Base-by-base conservation (phyloP, 2,797 vertebrate genomes). In the Paedocypris micromegethes region DNA sequence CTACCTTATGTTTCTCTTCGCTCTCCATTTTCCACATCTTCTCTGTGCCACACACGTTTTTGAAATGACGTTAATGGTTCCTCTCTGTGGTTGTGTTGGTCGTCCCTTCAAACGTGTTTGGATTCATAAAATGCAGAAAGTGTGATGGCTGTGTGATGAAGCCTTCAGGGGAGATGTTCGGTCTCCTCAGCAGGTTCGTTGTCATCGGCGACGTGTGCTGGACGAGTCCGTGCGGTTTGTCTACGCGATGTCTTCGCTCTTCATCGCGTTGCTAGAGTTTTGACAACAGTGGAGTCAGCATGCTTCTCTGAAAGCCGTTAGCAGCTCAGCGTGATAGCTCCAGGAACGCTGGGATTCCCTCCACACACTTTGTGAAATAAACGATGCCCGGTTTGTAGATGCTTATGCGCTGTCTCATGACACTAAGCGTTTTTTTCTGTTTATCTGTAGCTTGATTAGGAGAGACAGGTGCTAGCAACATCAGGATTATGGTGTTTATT, bases 1-100 rank as follows among this genome's bases (percentile, higher is more conserved):
- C 66, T 37, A 70, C 49, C 72, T 71, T 52, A 67, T 78, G 68
- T 82, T 78, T 76, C 66, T n/a, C 59, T 81, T 74, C 70, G 55
- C 42, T 55, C 37, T 42, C 43, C 51, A 66, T 65, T 72, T 69
- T 73, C 70, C 66, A 23, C 42, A 9, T 65, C 71, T 72, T 62
- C 43, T 45, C 45, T 44, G 8, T 60, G n/a, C n/a, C 52, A 6
- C 8, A 44, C 7, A 1, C 9, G n/a, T 58, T 64, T 58, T 9
- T 50, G 7, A 49, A 62, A 37, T 41, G 38, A 5, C 42, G n/a
- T 58, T 38, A 67, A 52, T 60, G n/a, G 38, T 80, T 47, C 72
- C 6, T 49, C 62, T 70, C 38, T 67, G 72, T 48, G 71, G 81
- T 80, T 78, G 78, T 62, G 48, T 9, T 62, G 9, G 38, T 9